Evolutionary conservation across 23 tunicate genomes (phyloP).

Genomic region (Phallusia fumigata): DNA sequence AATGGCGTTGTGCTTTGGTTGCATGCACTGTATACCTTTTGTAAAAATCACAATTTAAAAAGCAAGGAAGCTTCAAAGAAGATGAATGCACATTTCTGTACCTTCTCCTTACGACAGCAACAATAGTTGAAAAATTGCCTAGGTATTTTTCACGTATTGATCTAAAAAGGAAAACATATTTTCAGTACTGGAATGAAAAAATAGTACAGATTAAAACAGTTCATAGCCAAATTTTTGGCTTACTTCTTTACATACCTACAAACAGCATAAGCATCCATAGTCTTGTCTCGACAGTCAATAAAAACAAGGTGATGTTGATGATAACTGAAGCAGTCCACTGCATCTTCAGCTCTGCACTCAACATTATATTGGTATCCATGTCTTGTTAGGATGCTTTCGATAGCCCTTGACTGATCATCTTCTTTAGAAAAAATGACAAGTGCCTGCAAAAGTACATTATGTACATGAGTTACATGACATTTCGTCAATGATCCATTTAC

Average conservation of each 20-base stretch:
- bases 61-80: constrained; percentile 53
- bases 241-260: constrained; percentile 24
- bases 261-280: background rate
- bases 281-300: constrained; percentile 26
- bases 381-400: background rate
- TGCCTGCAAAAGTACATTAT: constrained; percentile 38
- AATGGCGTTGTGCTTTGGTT: background rate
- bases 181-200: background rate
- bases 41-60: constrained; percentile 66
- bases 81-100: constrained; percentile 40
- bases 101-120: constrained; percentile 41
- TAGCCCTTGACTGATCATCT: constrained; percentile 28
- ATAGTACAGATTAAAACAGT: background rate
- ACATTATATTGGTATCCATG: constrained; percentile 26
- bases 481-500: background rate
- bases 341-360: constrained; percentile 14
- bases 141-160: constrained; percentile 18
- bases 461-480: background rate
- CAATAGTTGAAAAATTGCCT: constrained; percentile 37
- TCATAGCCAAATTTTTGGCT: too few relatives aligned
- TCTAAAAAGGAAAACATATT: constrained; percentile 16
- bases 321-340: constrained; percentile 14
- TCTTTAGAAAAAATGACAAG: constrained; percentile 50
- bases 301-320: constrained; percentile 40
- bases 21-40: constrained; percentile 42